phyloP scores from a whole-genome alignment of 64 coral and sea anemone species.

The Catalaphyllia jardinei region DNA sequence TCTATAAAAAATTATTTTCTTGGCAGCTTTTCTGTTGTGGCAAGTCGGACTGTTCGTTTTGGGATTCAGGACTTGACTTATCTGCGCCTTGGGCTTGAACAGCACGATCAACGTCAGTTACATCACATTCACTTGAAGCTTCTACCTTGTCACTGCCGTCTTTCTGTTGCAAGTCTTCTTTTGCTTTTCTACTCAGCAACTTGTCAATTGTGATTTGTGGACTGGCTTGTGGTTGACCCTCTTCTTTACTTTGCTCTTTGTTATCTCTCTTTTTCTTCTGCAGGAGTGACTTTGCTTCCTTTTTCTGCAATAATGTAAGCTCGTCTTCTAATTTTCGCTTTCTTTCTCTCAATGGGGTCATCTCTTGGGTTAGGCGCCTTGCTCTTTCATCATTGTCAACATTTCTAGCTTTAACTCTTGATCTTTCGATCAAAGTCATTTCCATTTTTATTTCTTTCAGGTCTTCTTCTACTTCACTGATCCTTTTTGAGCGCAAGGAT shows the following conservation, averaged over 20 bases:
- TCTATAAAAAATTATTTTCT: constrained; percentile 19
- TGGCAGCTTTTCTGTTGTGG: constrained; percentile 19
- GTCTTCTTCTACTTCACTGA: constrained; percentile 32
- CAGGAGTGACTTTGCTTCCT: constrained; percentile 24
- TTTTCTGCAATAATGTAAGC: constrained; percentile 34
- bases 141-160: constrained; percentile 19
- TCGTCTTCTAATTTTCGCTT: constrained; percentile 40
- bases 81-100: background rate
- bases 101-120: constrained; percentile 28
- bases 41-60: constrained; percentile 29
- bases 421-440: constrained; percentile 26
- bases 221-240: background rate
- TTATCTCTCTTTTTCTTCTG: constrained; percentile 33
- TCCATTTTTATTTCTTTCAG: constrained; percentile 48
- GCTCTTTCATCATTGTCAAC: constrained; percentile 42
- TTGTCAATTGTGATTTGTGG: constrained; percentile 35
- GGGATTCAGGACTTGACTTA: constrained; percentile 50
- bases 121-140: constrained; percentile 26
- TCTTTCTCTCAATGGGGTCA: constrained; percentile 33
- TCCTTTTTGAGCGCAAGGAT: constrained; percentile 16
- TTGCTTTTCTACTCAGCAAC: constrained; percentile 28
- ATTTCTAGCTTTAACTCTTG: constrained; percentile 31
- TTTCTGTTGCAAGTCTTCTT: constrained; percentile 26
- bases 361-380: constrained; percentile 25
- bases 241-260: background rate